phyloP scores from a whole-genome alignment of 2,113 vertebrate genomes.

The Bothrops jararaca region DNA sequence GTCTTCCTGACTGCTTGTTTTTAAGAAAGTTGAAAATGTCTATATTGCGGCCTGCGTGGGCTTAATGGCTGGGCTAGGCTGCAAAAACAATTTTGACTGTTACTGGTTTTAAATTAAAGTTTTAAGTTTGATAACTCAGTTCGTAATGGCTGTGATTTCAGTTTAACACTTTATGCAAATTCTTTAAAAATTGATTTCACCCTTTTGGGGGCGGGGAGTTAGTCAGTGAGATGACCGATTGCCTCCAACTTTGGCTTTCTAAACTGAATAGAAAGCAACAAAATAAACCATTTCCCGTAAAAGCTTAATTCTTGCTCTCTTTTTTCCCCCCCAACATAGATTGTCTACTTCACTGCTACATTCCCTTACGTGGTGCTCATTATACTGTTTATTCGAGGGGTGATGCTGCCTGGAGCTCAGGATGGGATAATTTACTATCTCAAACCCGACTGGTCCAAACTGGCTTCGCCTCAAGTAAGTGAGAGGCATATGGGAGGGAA shows the following conservation, averaged over 20 bases:
- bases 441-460: constrained; percentile 95
- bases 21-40: not conserved
- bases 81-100: not conserved
- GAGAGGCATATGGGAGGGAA: not conserved
- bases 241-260: not conserved
- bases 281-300: not conserved
- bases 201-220: not conserved
- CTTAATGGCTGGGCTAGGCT: not conserved
- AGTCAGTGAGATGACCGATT: not conserved
- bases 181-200: not conserved
- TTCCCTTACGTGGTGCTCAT: constrained; percentile 93
- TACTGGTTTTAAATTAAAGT: not conserved
- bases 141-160: not conserved
- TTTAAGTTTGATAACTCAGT: not conserved
- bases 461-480: constrained; percentile 88
- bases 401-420: constrained; percentile 86
- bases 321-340: constrained; percentile 60
- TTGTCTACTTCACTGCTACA: constrained; percentile 96
- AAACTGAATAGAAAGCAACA: not conserved
- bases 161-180: not conserved
- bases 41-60: not conserved
- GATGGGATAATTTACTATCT: constrained; percentile 93
- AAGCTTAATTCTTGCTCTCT: not conserved
- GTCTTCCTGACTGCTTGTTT: not conserved
- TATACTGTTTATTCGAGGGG: constrained; percentile 85